Evolutionary conservation across 2,888 invertebrate species (phyloP).

Genomic region (Coelinius sp.): DNA sequence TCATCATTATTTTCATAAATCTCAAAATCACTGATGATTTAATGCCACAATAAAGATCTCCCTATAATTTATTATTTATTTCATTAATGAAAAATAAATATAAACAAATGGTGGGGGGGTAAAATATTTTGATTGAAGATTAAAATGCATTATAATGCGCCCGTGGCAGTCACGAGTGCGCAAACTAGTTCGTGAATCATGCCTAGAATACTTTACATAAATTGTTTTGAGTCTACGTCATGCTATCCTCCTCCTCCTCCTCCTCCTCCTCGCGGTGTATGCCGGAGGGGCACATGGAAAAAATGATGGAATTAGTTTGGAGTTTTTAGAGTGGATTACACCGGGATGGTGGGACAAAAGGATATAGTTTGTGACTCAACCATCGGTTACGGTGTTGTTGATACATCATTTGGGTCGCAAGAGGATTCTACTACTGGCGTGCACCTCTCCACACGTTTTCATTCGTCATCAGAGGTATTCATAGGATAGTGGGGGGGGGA

Average conservation of each 20-base stretch:
- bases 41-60: background rate
- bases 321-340: constrained; percentile 15
- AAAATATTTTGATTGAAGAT: constrained; percentile 29
- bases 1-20: background rate
- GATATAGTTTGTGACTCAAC: constrained; percentile 17
- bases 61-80: too few species aligned
- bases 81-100: background rate
- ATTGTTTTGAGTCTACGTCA: constrained; percentile 59
- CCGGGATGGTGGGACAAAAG: background rate
- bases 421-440: background rate
- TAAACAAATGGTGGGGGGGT: background rate
- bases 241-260: constrained; percentile 35
- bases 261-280: constrained; percentile 32
- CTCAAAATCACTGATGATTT: background rate
- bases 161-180: constrained; percentile 65
- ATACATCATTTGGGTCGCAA: constrained; percentile 23
- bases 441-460: background rate
- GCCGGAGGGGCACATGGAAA: constrained; percentile 1
- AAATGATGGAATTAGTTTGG: constrained; percentile 13
- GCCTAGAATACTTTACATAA: constrained; percentile 67
- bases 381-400: constrained; percentile 2
- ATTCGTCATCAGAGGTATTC: constrained; percentile 5
- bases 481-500: background rate
- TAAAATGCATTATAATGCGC: constrained; percentile 57
- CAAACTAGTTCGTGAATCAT: constrained; percentile 71